Percentiles rank a stretch among this genome's conserved stretches.
Evolutionary conservation across 2,797 vertebrate species (phyloP).

Genomic region (Xiphorhynchus erythropygius): DNA sequence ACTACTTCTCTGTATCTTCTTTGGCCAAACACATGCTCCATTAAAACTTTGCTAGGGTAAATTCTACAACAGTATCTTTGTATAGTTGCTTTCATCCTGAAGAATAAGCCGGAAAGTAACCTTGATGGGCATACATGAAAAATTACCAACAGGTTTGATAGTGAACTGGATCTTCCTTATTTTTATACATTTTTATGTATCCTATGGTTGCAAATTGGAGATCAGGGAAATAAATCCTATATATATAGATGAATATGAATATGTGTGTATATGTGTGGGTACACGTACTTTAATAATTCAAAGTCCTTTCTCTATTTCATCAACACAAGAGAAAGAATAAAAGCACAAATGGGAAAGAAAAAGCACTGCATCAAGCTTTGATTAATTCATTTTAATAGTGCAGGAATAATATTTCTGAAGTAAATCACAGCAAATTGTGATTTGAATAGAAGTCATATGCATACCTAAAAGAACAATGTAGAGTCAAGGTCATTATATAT

Average conservation of each 20-base stretch:
- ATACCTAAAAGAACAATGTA: slow-evolving; percentile 10
- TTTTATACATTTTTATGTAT: not conserved
- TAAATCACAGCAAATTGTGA: slow-evolving; percentile 33
- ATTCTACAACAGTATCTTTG: not conserved
- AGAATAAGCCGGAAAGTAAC: not conserved
- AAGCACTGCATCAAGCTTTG: not conserved
- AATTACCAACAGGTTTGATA: not conserved
- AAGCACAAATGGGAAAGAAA: not conserved
- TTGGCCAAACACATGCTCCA: not conserved
- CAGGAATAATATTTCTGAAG: not conserved
- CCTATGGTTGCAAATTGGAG: not conserved
- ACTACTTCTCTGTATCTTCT: not conserved
- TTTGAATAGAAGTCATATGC: slow-evolving; percentile 14
- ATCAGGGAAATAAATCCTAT: not conserved
- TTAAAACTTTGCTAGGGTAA: not conserved
- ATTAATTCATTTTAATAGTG: slow-evolving; percentile 42
- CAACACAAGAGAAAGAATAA: not conserved
- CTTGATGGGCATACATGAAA: not conserved
- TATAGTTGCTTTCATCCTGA: not conserved
- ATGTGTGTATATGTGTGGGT: not conserved
- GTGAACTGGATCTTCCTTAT: not conserved
- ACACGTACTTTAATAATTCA: slow-evolving; percentile 14
- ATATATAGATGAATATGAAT: not conserved
- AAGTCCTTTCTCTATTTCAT: not conserved
- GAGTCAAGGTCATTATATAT: slow-evolving; percentile 56